Evolutionary conservation across 1,140 invertebrate species (phyloP), one percentile per base, ranked within the genome.

Genomic region (Cyphomyrmex costatus): DNA sequence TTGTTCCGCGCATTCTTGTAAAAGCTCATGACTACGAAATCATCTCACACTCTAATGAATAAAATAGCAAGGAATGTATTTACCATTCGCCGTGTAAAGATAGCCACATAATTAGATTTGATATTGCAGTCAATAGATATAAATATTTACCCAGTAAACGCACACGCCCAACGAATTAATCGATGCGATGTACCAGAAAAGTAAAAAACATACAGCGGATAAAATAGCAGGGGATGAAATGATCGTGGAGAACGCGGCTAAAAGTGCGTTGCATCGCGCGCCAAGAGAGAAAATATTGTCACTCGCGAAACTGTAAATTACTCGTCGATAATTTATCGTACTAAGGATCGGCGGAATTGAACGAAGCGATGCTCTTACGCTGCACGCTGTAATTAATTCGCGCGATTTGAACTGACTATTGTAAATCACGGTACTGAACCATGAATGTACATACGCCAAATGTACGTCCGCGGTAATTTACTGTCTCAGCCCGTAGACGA

Each of bases 401-500:
- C 36, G 53, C 24, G 16, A 83, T n/a, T 74, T 73, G 53, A 74
- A 33, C 24, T 7, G 53, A 21, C 51, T 19, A 71, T 16, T 49
- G 68, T 73, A 60, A 74, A 82, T 82, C 79, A 82, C 24, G 19
- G 36, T 24, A 12, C 12, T n/a, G 51, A 46, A 42, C 51, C 68
- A 53, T 27, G 79, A 33, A 83, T 74, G 58, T 56, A 51, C 7
- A 14, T 24, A 6, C 30, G 63, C 65, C 30, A 42, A 68, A 46
- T 68, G 65, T 68, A 46, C 65, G 36, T n/a, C 36, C 65, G 24
- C 66, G n/a, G 53, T 73, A 83, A 83, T 83, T 82, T 82, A 82
- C 53, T 73, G n/a, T 74, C 68, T 60, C 53, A 21, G 36, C 27
- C 24, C 42, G 79, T 66, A 56, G 68, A 83, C 68, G 68, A 83